phyloP scores from a whole-genome alignment of 2,113 vertebrate genomes.

The Halcyon malimbica region DNA sequence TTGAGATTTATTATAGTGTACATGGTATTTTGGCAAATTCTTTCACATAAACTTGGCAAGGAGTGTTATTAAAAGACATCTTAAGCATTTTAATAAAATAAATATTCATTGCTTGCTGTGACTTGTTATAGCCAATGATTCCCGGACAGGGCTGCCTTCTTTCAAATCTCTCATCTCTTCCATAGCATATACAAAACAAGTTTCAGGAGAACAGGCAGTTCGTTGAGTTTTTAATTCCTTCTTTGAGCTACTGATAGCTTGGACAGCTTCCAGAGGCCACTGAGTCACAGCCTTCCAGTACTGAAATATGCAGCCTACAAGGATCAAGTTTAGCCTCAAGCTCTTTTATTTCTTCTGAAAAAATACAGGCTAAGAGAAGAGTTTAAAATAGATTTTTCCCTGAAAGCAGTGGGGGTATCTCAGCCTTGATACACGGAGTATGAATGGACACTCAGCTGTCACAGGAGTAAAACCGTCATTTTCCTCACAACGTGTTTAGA shows the following conservation, averaged over 20 bases:
- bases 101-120: neutral
- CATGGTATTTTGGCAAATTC: neutral
- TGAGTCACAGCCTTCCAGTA: conserved; percentile 33
- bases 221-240: conserved; percentile 6
- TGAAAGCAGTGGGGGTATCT: neutral
- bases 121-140: neutral
- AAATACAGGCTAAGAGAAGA: neutral
- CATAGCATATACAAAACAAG: neutral
- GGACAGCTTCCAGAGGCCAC: conserved; percentile 38
- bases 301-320: neutral
- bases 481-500: neutral
- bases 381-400: neutral
- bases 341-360: neutral
- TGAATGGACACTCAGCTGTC: neutral
- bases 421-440: neutral
- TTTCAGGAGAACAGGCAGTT: conserved; percentile 18
- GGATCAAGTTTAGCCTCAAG: conserved; percentile 33
- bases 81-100: neutral
- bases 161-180: conserved; percentile 7
- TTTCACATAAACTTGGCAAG: neutral
- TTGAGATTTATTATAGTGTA: neutral
- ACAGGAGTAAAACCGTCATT: neutral
- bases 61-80: neutral
- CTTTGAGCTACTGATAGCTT: conserved; percentile 32
- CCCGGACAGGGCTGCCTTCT: neutral